Evolutionary conservation across 2,888 invertebrate genomes (phyloP).

Genomic region (Drosophila atroscutellata): DNA sequence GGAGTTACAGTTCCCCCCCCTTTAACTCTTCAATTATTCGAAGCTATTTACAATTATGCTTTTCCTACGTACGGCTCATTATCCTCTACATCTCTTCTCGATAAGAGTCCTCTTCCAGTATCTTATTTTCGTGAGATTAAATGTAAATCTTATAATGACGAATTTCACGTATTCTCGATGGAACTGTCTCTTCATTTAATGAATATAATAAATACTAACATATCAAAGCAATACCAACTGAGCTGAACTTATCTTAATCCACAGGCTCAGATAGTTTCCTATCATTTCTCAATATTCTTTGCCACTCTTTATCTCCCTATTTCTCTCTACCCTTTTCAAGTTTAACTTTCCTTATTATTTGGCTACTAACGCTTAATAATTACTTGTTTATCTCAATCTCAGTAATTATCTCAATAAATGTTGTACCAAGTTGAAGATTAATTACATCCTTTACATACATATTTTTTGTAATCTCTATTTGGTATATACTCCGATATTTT

Average conservation of each 20-base stretch:
- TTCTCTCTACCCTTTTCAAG: not conserved
- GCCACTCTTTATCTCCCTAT: not conserved
- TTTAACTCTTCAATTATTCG: not conserved
- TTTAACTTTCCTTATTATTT: not conserved
- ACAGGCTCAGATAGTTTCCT: accelerated
- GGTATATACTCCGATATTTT: not conserved
- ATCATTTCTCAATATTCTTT: not conserved
- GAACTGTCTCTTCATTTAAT: not conserved
- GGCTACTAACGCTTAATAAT: not conserved
- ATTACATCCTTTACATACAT: not conserved
- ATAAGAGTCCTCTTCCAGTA: not conserved
- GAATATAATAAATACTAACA: not conserved
- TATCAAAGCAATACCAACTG: not conserved
- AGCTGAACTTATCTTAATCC: not conserved
- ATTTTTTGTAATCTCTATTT: not conserved
- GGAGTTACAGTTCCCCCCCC: no score
- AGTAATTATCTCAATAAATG: not conserved
- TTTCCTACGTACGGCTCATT: not conserved
- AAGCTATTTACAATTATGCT: not conserved
- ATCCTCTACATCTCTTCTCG: not conserved
- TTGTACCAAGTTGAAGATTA: not conserved
- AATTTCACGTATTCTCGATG: not conserved
- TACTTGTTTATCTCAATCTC: not conserved
- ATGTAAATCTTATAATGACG: not conserved
- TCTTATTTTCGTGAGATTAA: not conserved